Conservation (phyloP, 2,888 invertebrate species). For the Lacanobia oleracea region DNA sequence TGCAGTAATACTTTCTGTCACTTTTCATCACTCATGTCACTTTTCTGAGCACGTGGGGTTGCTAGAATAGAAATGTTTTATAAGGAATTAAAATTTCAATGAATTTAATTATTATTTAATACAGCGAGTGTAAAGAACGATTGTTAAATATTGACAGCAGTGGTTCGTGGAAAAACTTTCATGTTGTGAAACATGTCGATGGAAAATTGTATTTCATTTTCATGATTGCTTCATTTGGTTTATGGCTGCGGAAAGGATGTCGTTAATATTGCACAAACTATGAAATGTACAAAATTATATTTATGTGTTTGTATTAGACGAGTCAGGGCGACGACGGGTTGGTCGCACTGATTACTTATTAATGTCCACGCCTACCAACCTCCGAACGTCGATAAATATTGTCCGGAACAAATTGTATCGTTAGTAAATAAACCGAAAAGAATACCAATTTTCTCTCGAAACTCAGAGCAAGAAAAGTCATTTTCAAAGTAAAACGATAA, state of each 20-base stretch:
- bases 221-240: conserved; percentile 68
- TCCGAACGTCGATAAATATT: conserved; percentile 79
- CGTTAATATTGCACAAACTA: conserved; percentile 68
- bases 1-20: no score
- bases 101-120: no score
- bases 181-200: conserved; percentile 38
- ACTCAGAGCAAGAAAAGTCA: conserved; percentile 31
- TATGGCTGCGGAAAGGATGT: conserved; percentile 66
- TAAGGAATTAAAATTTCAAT: no score
- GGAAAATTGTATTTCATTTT: conserved; percentile 60
- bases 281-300: conserved; percentile 64
- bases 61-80: no score
- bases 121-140: conserved; percentile 1
- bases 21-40: no score
- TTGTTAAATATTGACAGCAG: conserved; percentile 26
- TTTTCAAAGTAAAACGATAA: conserved; percentile 41
- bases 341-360: conserved; percentile 86
- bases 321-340: conserved; percentile 64
- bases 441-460: conserved; percentile 46
- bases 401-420: conserved; percentile 74
- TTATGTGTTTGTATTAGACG: conserved; percentile 62
- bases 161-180: conserved; percentile 23
- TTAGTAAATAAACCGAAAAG: conserved; percentile 68
- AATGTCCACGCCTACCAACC: conserved; percentile 77
- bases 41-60: no score